Evolutionary conservation across 2,888 invertebrate genomes (phyloP).

Genomic region (Chaetoderma sp.): DNA sequence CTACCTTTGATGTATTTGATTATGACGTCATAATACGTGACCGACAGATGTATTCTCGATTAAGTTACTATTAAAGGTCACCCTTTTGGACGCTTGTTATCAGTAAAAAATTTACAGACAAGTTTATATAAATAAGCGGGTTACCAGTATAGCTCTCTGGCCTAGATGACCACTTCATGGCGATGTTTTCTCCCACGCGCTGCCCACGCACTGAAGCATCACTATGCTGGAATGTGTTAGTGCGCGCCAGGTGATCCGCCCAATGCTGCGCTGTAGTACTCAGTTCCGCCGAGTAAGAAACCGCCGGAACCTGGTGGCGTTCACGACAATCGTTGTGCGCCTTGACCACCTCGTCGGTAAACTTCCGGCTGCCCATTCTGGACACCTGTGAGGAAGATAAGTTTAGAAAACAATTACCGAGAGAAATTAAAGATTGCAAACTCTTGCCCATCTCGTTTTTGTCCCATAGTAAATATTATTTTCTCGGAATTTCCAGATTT

Average conservation of each 20-base stretch:
- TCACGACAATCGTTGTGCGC: conserved; percentile 59
- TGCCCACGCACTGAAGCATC: conserved; percentile 83
- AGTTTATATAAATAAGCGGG: too few species aligned
- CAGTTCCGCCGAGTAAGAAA: conserved; percentile 47
- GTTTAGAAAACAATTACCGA: too few species aligned
- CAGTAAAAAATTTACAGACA: too few species aligned
- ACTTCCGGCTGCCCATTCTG: conserved; percentile 43
- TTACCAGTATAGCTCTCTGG: conserved; percentile 34
- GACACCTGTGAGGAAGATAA: conserved; percentile 26
- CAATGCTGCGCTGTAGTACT: conserved; percentile 76
- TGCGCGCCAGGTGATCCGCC: conserved; percentile 88
- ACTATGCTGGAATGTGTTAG: conserved; percentile 80
- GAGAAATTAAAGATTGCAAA: too few species aligned
- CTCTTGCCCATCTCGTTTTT: too few species aligned
- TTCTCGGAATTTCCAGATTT: too few species aligned
- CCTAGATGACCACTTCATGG: conserved; percentile 48
- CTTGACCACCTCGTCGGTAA: conserved; percentile 54
- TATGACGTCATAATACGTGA: too few species aligned
- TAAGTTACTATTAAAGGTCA: too few species aligned
- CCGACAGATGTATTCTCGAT: too few species aligned
- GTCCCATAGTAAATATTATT: too few species aligned
- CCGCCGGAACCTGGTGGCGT: conserved; percentile 59
- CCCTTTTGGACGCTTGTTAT: too few species aligned
- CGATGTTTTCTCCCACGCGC: conserved; percentile 56
- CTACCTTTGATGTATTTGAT: too few species aligned